phyloP scores from a whole-genome alignment of 2,113 vertebrate genomes.

The Recurvirostra avosetta region DNA sequence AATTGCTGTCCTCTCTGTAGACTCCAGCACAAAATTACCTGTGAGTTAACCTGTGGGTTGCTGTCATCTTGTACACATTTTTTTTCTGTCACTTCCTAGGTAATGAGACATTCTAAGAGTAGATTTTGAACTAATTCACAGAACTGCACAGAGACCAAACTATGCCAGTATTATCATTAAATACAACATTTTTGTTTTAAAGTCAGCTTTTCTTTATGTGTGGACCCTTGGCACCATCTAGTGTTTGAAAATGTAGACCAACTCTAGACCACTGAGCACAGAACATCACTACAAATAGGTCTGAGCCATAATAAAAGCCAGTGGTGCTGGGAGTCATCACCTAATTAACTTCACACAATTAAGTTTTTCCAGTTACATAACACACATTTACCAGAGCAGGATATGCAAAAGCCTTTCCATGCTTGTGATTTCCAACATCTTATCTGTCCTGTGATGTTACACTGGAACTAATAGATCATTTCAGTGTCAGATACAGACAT shows the following conservation, averaged over 20 bases:
- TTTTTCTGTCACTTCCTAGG: not conserved
- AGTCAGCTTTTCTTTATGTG: not conserved
- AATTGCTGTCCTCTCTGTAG: not conserved
- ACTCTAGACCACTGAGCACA: not conserved
- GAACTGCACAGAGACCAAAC: not conserved
- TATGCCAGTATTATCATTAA: not conserved
- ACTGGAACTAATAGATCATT: not conserved
- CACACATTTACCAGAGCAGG: not conserved
- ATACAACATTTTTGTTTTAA: not conserved
- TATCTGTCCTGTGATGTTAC: not conserved
- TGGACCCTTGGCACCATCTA: slow-evolving; percentile 57
- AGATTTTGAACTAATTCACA: not conserved
- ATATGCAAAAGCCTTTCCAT: not conserved
- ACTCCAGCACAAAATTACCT: not conserved
- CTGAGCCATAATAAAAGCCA: not conserved
- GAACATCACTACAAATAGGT: not conserved
- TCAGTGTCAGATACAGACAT: not conserved
- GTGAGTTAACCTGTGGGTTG: not conserved
- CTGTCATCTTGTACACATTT: not conserved
- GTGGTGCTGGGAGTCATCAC: not conserved
- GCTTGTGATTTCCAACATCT: not conserved
- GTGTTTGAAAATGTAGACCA: not conserved
- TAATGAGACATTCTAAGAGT: not conserved
- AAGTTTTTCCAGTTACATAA: not conserved
- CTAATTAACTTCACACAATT: not conserved